phyloP scores from a whole-genome alignment of 2,113 vertebrate species.

The Rhea americana region DNA sequence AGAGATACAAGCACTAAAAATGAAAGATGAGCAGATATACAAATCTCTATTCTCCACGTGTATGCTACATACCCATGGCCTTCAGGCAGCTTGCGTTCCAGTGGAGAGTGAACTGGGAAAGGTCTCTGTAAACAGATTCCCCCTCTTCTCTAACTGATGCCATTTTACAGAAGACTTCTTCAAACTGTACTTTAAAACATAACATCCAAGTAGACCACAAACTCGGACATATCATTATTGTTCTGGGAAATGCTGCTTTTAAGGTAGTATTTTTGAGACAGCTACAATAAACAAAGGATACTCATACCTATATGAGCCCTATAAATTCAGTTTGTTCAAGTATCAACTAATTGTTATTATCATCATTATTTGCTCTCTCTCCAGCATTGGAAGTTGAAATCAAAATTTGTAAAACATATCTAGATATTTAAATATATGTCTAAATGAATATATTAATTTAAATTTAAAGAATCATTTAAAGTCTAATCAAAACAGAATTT shows the following conservation, averaged over 20 bases:
- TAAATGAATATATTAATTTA: background rate
- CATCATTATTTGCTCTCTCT: background rate
- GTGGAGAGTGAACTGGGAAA: background rate
- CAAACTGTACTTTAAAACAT: background rate
- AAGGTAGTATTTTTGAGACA: background rate
- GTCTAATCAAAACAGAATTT: background rate
- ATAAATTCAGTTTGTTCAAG: background rate
- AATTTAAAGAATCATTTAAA: background rate
- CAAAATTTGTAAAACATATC: background rate
- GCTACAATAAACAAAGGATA: background rate
- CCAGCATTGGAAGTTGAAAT: background rate
- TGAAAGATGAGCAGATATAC: constrained; percentile 15
- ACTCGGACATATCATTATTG: background rate
- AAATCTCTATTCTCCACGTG: background rate
- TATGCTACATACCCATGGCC: background rate
- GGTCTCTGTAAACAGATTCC: background rate
- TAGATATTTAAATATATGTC: background rate
- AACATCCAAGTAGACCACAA: background rate
- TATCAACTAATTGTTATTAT: background rate
- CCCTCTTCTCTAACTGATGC: background rate
- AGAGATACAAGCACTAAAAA: constrained; percentile 31
- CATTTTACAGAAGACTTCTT: background rate
- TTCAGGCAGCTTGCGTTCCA: background rate
- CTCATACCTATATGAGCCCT: rapidly evolving
- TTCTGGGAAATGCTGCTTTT: background rate